Conservation (phyloP, 1,140 invertebrate genomes). For the Steinernema khuongi region DNA sequence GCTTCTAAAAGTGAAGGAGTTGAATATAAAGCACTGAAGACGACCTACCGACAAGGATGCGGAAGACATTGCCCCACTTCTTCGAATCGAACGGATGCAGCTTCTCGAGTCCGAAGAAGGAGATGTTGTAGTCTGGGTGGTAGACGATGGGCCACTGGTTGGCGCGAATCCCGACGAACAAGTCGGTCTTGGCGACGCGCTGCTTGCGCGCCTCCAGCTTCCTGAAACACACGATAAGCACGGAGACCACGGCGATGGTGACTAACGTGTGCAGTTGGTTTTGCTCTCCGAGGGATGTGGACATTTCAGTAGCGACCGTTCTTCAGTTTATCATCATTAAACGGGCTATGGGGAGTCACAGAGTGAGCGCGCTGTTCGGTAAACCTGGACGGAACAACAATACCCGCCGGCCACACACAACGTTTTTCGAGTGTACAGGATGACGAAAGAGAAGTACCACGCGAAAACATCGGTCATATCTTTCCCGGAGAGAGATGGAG, state of each 20-base stretch:
- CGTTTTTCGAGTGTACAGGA: no score
- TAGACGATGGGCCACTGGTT: conserved; percentile 70
- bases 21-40: conserved; percentile 25
- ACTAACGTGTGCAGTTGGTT: neutral
- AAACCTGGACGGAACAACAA: no score
- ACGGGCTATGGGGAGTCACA: no score
- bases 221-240: neutral
- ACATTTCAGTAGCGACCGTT: conserved; percentile 9
- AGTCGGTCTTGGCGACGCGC: neutral
- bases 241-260: neutral
- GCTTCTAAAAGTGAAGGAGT: conserved; percentile 53
- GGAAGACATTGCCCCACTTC: conserved; percentile 73
- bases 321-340: conserved; percentile 9
- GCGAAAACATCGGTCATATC: no score
- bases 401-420: neutral
- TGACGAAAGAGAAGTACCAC: no score
- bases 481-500: no score
- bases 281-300: neutral
- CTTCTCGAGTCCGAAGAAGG: conserved; percentile 73
- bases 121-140: conserved; percentile 72
- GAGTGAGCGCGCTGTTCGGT: no score
- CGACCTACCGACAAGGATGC: conserved; percentile 65
- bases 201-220: neutral
- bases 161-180: neutral
- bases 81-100: conserved; percentile 80